Conservation (phyloP, 1,140 invertebrate species). For the Cecropterus lyciades region DNA sequence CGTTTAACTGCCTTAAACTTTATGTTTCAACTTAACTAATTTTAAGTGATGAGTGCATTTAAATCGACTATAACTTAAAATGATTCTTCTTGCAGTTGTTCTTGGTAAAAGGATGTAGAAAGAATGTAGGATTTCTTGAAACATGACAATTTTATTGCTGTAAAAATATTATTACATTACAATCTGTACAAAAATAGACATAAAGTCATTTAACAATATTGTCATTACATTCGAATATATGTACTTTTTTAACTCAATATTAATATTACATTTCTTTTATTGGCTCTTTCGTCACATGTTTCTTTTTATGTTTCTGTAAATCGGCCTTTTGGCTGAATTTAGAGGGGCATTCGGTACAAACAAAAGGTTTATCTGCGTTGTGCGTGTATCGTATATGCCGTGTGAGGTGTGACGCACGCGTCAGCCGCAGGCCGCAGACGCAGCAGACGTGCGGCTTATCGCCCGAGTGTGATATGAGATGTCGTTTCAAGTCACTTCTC, state of each 20-base stretch:
- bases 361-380: conserved; percentile 44
- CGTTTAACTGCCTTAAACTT: too few species aligned
- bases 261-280: conserved; percentile 6
- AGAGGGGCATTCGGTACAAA: conserved; percentile 44
- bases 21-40: too few species aligned
- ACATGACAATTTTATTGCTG: too few species aligned
- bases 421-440: conserved; percentile 86
- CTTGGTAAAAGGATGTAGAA: too few species aligned
- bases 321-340: conserved; percentile 52
- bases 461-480: conserved; percentile 87
- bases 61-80: too few species aligned
- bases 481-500: conserved; percentile 83
- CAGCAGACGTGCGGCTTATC: conserved; percentile 87
- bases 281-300: conserved; percentile 30
- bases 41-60: too few species aligned
- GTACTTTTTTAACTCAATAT: background rate
- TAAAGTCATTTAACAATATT: too few species aligned
- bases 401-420: conserved; percentile 70
- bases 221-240: too few species aligned
- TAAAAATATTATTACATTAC: too few species aligned
- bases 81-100: too few species aligned
- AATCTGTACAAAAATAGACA: too few species aligned
- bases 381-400: conserved; percentile 68
- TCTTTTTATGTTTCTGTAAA: conserved; percentile 52
- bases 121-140: too few species aligned